Percentiles rank a stretch among this genome's conserved stretches.
Evolutionary conservation across 2,797 vertebrate genomes (phyloP).

Genomic region (Moxostoma hubbsi): DNA sequence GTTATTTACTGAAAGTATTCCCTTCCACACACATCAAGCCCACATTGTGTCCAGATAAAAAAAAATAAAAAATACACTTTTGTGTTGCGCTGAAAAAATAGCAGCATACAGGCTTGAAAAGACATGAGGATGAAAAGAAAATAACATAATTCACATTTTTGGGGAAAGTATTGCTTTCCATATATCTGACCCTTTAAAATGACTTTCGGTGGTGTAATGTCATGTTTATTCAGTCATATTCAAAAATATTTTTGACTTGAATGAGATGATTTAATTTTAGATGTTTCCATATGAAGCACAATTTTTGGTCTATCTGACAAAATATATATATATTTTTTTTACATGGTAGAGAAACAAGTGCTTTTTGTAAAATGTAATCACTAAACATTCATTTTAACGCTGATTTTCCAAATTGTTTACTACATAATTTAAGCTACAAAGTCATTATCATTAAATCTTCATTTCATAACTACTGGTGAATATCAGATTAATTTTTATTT

Average conservation of each 20-base stretch:
- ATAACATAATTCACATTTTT: too few relatives aligned
- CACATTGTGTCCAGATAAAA: too few relatives aligned
- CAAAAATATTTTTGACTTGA: background rate
- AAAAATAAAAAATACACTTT: too few relatives aligned
- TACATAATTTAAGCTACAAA: constrained; percentile 25
- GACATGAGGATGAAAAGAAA: too few relatives aligned
- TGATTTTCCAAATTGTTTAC: constrained; percentile 38
- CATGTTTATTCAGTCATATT: background rate
- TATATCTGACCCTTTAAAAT: background rate
- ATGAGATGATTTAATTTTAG: background rate
- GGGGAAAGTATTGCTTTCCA: background rate
- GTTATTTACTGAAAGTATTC: too few relatives aligned
- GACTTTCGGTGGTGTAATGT: background rate
- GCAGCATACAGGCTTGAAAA: too few relatives aligned
- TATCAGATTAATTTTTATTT: constrained; percentile 54
- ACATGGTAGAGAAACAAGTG: constrained; percentile 16
- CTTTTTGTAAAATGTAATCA: constrained; percentile 29
- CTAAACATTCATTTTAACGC: constrained; percentile 25
- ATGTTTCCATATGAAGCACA: background rate
- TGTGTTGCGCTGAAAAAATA: too few relatives aligned
- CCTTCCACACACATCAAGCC: too few relatives aligned
- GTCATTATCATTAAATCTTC: constrained; percentile 22
- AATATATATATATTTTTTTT: constrained; percentile 12
- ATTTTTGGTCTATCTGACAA: background rate
- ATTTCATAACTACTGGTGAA: constrained; percentile 66